These are phyloP conservation scores for Chaetophractus vellerosus DNA, from an alignment of 2,797 vertebrate species.

Conservation along the genomic window DNA sequence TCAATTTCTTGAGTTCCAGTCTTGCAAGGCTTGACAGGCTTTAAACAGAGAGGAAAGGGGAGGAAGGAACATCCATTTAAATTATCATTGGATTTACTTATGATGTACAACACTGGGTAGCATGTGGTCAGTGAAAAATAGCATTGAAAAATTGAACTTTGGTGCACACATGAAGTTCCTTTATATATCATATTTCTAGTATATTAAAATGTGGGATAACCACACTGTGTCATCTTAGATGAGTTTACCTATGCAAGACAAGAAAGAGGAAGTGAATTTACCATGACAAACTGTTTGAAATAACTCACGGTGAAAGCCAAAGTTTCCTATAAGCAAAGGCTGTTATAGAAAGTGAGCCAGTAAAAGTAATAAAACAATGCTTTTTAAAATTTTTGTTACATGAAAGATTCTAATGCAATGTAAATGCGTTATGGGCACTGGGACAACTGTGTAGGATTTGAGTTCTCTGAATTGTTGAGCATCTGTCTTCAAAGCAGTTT, in stretches of 20 bases:
- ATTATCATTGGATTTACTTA: neutral
- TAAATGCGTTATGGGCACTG: neutral
- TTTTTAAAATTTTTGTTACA: neutral
- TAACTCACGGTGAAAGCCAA: slow-evolving; percentile 60
- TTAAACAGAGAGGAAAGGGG: neutral
- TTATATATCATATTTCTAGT: neutral
- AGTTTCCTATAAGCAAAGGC: slow-evolving; percentile 59
- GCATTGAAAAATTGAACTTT: slow-evolving; percentile 30
- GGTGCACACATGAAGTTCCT: neutral
- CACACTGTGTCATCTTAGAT: neutral
- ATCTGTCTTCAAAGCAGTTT: slow-evolving; percentile 35
- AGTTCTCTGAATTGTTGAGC: slow-evolving; percentile 44
- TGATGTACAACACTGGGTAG: neutral
- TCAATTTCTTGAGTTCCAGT: slow-evolving; percentile 49
- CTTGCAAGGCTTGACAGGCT: slow-evolving; percentile 4
- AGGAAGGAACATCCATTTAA: neutral
- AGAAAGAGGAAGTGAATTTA: slow-evolving; percentile 73
- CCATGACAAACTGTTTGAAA: slow-evolving; percentile 63
- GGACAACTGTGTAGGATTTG: neutral
- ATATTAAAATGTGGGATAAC: slow-evolving; percentile 6
- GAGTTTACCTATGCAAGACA: slow-evolving; percentile 66
- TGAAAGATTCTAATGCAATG: neutral
- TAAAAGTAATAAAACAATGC: neutral
- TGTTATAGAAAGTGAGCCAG: slow-evolving; percentile 54
- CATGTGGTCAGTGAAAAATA: slow-evolving; percentile 37